Conservation (phyloP, 2,113 vertebrate species). For the Myrmecobius fasciatus region DNA sequence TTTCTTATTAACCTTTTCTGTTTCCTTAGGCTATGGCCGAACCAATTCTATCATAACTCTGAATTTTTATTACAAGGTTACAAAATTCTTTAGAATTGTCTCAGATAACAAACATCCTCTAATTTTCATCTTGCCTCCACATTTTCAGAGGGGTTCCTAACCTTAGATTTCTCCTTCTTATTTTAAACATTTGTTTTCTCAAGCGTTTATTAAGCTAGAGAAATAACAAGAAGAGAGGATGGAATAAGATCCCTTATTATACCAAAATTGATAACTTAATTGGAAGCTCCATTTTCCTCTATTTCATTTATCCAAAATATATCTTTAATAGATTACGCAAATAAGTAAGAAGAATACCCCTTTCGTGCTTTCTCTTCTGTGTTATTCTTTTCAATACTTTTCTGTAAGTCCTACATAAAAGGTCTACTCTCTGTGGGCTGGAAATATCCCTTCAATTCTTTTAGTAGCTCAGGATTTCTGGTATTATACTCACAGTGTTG, state of each 20-base stretch:
- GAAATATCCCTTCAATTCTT: background rate
- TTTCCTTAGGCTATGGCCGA: slow-evolving; percentile 80
- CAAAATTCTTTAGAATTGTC: slow-evolving; percentile 62
- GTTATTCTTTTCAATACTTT: background rate
- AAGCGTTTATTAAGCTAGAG: slow-evolving; percentile 14
- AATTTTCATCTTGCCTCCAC: slow-evolving; percentile 21
- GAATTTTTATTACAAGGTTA: slow-evolving; percentile 76
- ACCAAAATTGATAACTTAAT: background rate
- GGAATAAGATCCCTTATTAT: background rate
- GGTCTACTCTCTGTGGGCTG: background rate
- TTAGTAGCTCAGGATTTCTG: background rate
- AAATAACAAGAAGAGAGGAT: slow-evolving; percentile 2
- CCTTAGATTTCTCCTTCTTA: slow-evolving; percentile 30
- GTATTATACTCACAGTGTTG: background rate
- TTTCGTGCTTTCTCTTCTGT: background rate
- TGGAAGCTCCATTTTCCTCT: background rate
- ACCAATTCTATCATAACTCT: slow-evolving; percentile 74
- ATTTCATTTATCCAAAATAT: background rate
- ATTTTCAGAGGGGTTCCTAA: slow-evolving; percentile 53
- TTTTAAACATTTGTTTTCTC: slow-evolving; percentile 27
- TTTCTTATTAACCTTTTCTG: slow-evolving; percentile 78
- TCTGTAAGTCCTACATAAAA: background rate
- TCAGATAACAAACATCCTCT: slow-evolving; percentile 36
- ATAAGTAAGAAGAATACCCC: background rate
- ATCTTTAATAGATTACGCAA: background rate